phyloP scores from a whole-genome alignment of 2,113 vertebrate species.

The Aythya baeri region DNA sequence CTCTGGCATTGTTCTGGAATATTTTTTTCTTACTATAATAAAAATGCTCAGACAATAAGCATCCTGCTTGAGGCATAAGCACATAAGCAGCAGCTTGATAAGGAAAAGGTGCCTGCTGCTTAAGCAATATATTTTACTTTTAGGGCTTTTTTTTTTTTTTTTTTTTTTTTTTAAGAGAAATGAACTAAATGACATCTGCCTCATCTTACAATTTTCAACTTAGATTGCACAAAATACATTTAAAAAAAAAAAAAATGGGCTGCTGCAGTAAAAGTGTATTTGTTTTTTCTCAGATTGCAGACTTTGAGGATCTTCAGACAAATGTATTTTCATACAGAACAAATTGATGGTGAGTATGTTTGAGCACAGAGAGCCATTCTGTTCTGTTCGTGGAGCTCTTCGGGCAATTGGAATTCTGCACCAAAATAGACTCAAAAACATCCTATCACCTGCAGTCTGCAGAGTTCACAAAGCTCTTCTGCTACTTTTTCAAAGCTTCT shows the following conservation, averaged over 20 bases:
- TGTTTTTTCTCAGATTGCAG: conserved; percentile 31
- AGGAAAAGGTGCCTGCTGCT: conserved; percentile 52
- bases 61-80: conserved; percentile 58
- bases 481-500: not conserved
- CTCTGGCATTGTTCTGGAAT: conserved; percentile 34
- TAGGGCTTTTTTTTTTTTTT: not conserved
- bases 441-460: not conserved
- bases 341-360: not conserved
- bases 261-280: conserved; percentile 5
- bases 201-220: conserved; percentile 57
- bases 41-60: conserved; percentile 55
- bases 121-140: conserved; percentile 59
- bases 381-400: not conserved
- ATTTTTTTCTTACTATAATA: conserved; percentile 52
- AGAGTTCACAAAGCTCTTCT: not conserved
- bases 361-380: not conserved
- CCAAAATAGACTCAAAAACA: not conserved
- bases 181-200: conserved; percentile 58
- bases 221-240: conserved; percentile 38
- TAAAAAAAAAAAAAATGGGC: conserved; percentile 36
- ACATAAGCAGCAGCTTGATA: conserved; percentile 49
- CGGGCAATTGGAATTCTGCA: not conserved
- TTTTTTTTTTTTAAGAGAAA: conserved; percentile 50
- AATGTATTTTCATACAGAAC: conserved; percentile 1
- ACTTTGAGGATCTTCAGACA: not conserved